Base-by-base conservation (phyloP, 2,888 invertebrate genomes). In the Catocala sponsa region DNA sequence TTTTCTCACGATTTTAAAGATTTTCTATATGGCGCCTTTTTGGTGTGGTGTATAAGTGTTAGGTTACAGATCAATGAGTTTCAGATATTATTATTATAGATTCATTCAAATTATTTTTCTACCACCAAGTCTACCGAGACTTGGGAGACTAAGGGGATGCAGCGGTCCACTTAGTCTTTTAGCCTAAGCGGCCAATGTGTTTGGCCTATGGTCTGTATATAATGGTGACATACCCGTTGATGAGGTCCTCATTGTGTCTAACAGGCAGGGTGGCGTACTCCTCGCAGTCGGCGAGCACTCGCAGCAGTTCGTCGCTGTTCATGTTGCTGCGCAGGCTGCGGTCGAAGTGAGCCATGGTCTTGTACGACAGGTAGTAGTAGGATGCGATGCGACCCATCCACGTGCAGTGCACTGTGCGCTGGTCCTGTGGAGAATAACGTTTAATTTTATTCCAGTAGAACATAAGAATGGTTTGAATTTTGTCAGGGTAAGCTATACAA, bases 181-280 rank as follows among this genome's bases (percentile, higher is more conserved):
- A n/a, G n/a, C n/a, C n/a, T n/a, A n/a, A n/a, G n/a, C n/a, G n/a
- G n/a, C n/a, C n/a, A n/a, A n/a, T n/a, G n/a, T n/a, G n/a, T 15
- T 15, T 2, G 15, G 15, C 15, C 15, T 15, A 35, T 5, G 35
- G 7, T 7, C 5, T 35, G 35, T 35, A 35, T 35, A 7, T 35
- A 35, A 6, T 38, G 9, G 35, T 38, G 6, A 7, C 94, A 84
- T 89, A 98, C 98, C 97, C 97, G 87, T 99, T 99, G 48, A 98
- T 95, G 65, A 97, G 92, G 85, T 99, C 99, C 90, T 99, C 99
- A 85, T 99, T 99, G 87, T 99, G 99, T 55, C 99, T 95, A 1
- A 99, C 99, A 0, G 99, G 99, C 71, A 99, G 95, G 77, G 99
- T 97, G 62, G 97, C 96, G 84, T 99, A 98, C 81, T 99, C 99